Base-by-base conservation (phyloP, 2,888 invertebrate genomes). In the Odontocolon sp. region DNA sequence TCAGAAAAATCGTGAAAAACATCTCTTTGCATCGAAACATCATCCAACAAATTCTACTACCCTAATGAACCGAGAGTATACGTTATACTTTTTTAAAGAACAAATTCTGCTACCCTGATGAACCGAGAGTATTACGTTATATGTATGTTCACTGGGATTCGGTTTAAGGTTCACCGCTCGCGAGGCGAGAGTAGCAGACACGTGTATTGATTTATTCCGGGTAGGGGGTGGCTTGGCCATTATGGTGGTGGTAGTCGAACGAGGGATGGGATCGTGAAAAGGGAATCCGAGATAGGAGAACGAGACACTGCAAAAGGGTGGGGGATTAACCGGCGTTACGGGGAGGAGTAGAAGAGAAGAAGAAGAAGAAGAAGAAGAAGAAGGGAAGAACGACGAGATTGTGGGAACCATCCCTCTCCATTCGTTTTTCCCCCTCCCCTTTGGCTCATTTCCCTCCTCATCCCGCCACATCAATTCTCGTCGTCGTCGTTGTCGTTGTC, bases 191-290 rank as follows among this genome's bases (percentile, higher is more conserved):
- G 72, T 85, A 85, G 88, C 89, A 90, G 90, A 90, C 90, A 89
- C 88, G 87, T 89, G 88, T 90, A 90, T 90, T 90, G 90, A 90
- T 90, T 90, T 90, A 90, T 90, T 89, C 87, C 84, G 84, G 83
- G 71, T 50, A 40, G 47, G 45, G 74, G 57, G 56, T 42, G 75
- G 78, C 40, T 76, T 57, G 71, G 61, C 21, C 69, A 50, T 64
- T 66, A 66, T 63, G 67, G 71, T 63, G 66, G 67, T 31, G 59
- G 57, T 33, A 61, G 67, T 54, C 36, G 38, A 54, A 52, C 52
- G 63, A 64, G 77, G 72, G 63, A 77, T 77, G 72, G 64, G 66
- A 59, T 56, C 40, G 63, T 16, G 33, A 33, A 63, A 23, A 14
- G 59, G 42, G 57, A 68, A 68, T 38, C 23, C 28, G 40, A 28